A percentile compares a stretch with the other conserved stretches of the same genome.
phyloP scores from a whole-genome alignment of 2,888 invertebrate genomes.

The Miltochrista miniata region DNA sequence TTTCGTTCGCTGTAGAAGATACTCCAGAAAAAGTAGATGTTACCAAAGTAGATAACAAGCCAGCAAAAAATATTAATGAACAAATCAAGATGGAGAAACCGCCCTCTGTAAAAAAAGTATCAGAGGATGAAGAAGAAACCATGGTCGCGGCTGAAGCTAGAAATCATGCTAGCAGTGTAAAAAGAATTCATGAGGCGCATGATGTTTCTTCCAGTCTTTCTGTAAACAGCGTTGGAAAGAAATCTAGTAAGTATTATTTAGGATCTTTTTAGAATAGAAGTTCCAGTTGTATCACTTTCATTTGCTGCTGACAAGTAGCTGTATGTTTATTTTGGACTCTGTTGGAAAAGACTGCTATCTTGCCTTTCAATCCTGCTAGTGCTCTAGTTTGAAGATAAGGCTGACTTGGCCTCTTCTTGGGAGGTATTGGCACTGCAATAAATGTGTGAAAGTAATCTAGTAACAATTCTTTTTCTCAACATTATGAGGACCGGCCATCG shows the following conservation, averaged over 20 bases:
- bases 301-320: too few species aligned
- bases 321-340: too few species aligned
- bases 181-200: conserved; percentile 65
- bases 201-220: conserved; percentile 84
- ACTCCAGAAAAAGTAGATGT: conserved; percentile 72
- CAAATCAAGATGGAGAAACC: conserved; percentile 82
- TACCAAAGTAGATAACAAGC: conserved; percentile 62
- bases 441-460: too few species aligned
- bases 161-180: conserved; percentile 73
- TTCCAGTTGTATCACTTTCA: too few species aligned
- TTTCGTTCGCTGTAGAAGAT: conserved; percentile 77
- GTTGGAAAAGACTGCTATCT: too few species aligned
- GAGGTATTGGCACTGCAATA: too few species aligned
- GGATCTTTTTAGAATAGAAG: too few species aligned
- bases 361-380: too few species aligned
- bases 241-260: conserved; percentile 57
- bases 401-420: too few species aligned
- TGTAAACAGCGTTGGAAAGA: conserved; percentile 84
- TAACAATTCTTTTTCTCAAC: too few species aligned
- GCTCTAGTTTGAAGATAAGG: too few species aligned
- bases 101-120: conserved; percentile 73
- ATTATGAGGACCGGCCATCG: too few species aligned
- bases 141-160: conserved; percentile 85
- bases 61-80: conserved; percentile 78
- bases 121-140: conserved; percentile 81